Conservation (phyloP, 1,140 invertebrate species). For the Propsilocerus akamusi region DNA sequence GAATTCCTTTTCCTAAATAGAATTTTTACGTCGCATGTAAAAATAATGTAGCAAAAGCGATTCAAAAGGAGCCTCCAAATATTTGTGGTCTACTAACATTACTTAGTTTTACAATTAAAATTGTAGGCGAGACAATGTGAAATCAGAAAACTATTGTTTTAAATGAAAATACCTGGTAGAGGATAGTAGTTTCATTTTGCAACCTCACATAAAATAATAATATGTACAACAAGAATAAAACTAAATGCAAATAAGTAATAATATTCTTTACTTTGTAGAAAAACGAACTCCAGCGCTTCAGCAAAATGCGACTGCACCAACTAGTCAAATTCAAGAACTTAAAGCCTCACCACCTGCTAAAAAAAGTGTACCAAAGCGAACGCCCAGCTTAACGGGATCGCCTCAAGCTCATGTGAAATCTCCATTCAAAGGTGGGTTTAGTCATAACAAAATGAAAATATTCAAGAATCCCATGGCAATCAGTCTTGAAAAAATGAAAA, state of each 20-base stretch:
- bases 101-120: background rate
- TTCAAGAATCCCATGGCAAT: background rate
- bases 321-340: background rate
- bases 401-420: background rate
- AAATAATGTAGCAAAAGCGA: too few relatives aligned
- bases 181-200: background rate
- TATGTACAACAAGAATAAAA: too few relatives aligned
- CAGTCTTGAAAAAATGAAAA: background rate
- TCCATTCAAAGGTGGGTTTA: background rate
- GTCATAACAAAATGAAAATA: background rate
- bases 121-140: background rate
- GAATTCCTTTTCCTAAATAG: too few relatives aligned
- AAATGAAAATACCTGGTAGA: background rate
- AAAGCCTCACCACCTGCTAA: conserved; percentile 4
- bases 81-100: background rate
- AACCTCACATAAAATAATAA: background rate
- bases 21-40: too few relatives aligned
- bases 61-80: too few relatives aligned
- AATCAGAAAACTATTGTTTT: background rate
- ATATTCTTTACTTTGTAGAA: conserved; percentile 5
- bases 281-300: conserved; percentile 2
- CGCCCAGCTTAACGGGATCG: background rate
- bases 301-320: background rate
- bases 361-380: background rate
- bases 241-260: too few relatives aligned